These are phyloP conservation scores for Dynastes grantii DNA, from an alignment of 2,888 invertebrate genomes.

Conservation along the genomic window DNA sequence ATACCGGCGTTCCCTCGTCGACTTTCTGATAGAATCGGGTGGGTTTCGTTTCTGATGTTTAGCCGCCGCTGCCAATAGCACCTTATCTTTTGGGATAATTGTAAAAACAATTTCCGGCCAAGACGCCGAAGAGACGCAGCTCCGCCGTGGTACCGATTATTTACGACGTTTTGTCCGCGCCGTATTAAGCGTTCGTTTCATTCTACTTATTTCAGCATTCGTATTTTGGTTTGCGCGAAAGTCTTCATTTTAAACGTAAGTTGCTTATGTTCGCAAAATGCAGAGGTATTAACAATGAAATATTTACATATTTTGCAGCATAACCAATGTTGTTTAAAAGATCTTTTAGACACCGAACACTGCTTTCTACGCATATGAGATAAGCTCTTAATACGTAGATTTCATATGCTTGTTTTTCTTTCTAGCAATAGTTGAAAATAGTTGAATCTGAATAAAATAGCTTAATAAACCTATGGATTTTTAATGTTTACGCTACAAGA, in stretches of 20 bases:
- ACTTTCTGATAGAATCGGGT: conserved; percentile 14
- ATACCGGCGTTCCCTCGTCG: neutral
- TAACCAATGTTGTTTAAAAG: too few species aligned
- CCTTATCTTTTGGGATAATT: conserved; percentile 40
- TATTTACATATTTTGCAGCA: too few species aligned
- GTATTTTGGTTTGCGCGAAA: conserved; percentile 31
- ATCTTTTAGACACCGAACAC: too few species aligned
- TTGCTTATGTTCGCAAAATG: neutral
- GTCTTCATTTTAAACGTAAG: conserved; percentile 33
- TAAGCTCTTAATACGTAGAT: too few species aligned
- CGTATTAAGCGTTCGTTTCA: neutral
- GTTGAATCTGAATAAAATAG: too few species aligned
- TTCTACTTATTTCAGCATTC: conserved; percentile 12
- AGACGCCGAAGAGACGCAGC: neutral
- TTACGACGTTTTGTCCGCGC: neutral
- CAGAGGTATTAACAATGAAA: neutral
- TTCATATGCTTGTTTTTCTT: too few species aligned
- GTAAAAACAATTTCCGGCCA: conserved; percentile 42
- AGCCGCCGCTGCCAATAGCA: conserved; percentile 7
- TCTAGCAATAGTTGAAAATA: too few species aligned
- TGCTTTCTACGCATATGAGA: too few species aligned
- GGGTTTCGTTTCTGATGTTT: conserved; percentile 9
- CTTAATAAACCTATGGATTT: too few species aligned
- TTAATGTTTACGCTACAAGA: too few species aligned
- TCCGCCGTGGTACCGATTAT: neutral